These are phyloP conservation scores for Engraulis encrasicolus DNA, from an alignment of 2,113 vertebrate genomes.

Conservation along the genomic window DNA sequence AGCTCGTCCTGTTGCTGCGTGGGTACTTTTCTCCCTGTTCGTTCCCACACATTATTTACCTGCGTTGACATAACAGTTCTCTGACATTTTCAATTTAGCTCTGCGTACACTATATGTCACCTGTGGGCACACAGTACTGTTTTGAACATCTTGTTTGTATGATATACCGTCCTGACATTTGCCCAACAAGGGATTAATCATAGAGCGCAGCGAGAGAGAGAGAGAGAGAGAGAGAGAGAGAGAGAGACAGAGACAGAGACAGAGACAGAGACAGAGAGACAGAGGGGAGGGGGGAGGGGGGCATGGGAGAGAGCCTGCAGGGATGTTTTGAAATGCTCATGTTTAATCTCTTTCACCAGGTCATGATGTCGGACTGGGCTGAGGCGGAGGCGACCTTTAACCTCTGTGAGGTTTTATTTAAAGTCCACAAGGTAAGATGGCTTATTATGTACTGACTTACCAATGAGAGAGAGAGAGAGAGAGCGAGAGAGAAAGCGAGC, in stretches of 20 bases:
- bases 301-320: neutral
- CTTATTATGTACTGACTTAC: slow-evolving; percentile 37
- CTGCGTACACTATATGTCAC: neutral
- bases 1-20: neutral
- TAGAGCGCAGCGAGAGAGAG: neutral
- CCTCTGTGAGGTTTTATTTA: slow-evolving; percentile 97
- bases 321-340: neutral
- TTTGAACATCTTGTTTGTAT: neutral
- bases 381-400: slow-evolving; percentile 87
- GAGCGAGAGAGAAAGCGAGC: too few relatives aligned
- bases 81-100: neutral
- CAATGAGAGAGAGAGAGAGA: too few relatives aligned
- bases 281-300: too few relatives aligned
- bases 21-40: neutral
- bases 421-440: slow-evolving; percentile 87
- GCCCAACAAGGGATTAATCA: neutral
- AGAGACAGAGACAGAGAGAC: too few relatives aligned
- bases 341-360: slow-evolving; percentile 65
- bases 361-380: slow-evolving; percentile 86
- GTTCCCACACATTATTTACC: neutral
- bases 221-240: too few relatives aligned
- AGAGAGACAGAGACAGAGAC: too few relatives aligned
- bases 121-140: neutral
- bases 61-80: neutral
- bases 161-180: neutral